Percentiles rank a stretch among this genome's conserved stretches.
Evolutionary conservation across 2,888 invertebrate species (phyloP).

Genomic region (Chromoteleia sp.): DNA sequence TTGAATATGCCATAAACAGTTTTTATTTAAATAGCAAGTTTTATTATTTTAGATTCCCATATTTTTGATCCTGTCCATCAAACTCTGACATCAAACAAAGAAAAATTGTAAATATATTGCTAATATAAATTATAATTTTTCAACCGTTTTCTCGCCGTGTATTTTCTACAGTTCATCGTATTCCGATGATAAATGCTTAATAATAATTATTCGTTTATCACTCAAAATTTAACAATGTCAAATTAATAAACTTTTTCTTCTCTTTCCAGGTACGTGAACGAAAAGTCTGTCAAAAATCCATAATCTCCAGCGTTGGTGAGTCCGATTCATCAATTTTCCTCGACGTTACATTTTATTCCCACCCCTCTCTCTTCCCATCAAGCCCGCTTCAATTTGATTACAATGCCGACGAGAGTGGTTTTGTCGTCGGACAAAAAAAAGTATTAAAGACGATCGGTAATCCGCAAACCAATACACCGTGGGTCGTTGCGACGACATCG

Average conservation of each 20-base stretch:
- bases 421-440: slow-evolving; percentile 46
- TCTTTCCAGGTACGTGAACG: slow-evolving; percentile 56
- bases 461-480: slow-evolving; percentile 48
- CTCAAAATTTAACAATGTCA: too few species aligned
- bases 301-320: slow-evolving; percentile 49
- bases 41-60: too few species aligned
- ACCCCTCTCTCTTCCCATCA: slow-evolving; percentile 18
- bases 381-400: slow-evolving; percentile 50
- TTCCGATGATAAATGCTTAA: too few species aligned
- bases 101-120: too few species aligned
- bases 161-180: too few species aligned
- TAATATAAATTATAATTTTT: too few species aligned
- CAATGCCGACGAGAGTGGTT: slow-evolving; percentile 42
- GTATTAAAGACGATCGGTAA: slow-evolving; percentile 63
- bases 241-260: slow-evolving; percentile 30
- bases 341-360: slow-evolving; percentile 45
- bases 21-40: too few species aligned
- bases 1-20: too few species aligned
- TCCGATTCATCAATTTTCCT: slow-evolving; percentile 57
- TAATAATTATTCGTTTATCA: too few species aligned
- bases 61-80: too few species aligned
- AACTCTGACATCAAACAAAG: too few species aligned
- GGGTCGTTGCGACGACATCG: slow-evolving; percentile 50
- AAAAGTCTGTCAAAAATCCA: slow-evolving; percentile 28
- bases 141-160: too few species aligned